Base-by-base conservation (phyloP, 2,113 vertebrate species). In the Entomyzon cyanotis region DNA sequence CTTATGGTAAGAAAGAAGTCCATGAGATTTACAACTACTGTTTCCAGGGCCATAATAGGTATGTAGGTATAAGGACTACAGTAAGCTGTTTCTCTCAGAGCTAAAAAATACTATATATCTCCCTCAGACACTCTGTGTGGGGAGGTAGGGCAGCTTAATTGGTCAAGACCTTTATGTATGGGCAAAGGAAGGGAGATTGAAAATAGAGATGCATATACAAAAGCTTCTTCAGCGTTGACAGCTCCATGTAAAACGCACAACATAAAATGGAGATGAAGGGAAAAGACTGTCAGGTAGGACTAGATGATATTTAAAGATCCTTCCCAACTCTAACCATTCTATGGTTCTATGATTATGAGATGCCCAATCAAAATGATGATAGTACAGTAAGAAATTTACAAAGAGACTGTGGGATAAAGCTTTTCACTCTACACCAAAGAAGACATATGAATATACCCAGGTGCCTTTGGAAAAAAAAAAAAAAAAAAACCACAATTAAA, bases 21-120 rank as follows among this genome's bases (percentile, higher is more conserved):
- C 35, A 12, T 23, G 67, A 94, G 87, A 95, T 94, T 96, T 96
- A 96, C 89, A 69, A 94, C 95, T 96, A 95, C 95, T 96, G 94
- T 90, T 97, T 94, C 46, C 67, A 96, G 84, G 42, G 81, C 93
- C 84, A 94, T 96, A 97, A 96, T 93, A 96, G 95, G 93, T 92
- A 95, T 92, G 75, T 80, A 95, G 93, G 80, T 95, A 30, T 87
- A 94, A 90, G 55, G 39, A 88, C 70, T 80, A 25, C 30, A 33
- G 78, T 46, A 83, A 92, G 46, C 28, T 76, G 41, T 44, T 91
- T 69, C 33, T 91, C 87, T 87, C 74, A 65, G 67, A 64, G n/a
- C 20, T 12, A 82, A 82, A 86, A 82, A 84, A 35, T 59, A 76
- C 23, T 33, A 39, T 60, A 3, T 58, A 46, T 78, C 56, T 89